These are phyloP conservation scores for Sarcophaga subvicina DNA, from an alignment of 2,888 invertebrate species.

Conservation along the genomic window DNA sequence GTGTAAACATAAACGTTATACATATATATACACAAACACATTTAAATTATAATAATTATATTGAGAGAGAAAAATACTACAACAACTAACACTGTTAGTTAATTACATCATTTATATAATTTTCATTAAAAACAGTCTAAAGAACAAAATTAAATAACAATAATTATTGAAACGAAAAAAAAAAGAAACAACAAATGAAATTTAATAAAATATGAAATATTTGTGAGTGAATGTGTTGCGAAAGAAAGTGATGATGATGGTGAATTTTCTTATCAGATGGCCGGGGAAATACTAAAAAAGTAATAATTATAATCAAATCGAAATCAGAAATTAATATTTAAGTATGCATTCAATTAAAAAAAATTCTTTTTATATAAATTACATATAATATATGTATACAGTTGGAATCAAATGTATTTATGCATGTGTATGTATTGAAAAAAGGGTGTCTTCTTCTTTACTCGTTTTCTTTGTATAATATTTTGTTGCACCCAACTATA, in stretches of 20 bases:
- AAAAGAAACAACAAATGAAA: conserved; percentile 21
- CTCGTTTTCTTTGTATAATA: conserved; percentile 59
- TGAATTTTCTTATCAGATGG: conserved; percentile 62
- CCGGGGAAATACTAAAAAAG: conserved; percentile 49
- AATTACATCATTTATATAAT: conserved; percentile 70
- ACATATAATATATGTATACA: conserved; percentile 4
- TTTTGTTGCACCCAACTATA: conserved; percentile 56
- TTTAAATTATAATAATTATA: conserved; percentile 10
- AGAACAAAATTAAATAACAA: conserved; percentile 44
- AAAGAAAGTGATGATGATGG: conserved; percentile 24
- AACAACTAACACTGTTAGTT: conserved; percentile 55
- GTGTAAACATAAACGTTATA: conserved; percentile 12
- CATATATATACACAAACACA: not conserved
- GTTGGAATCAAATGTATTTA: not conserved
- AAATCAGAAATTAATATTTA: not conserved
- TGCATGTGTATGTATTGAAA: conserved; percentile 4
- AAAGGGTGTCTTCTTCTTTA: conserved; percentile 68
- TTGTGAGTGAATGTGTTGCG: conserved; percentile 26
- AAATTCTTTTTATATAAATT: conserved; percentile 7
- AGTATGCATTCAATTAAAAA: conserved; percentile 14
- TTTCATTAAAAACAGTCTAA: conserved; percentile 60
- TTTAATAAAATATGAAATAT: conserved; percentile 32
- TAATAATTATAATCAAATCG: conserved; percentile 41
- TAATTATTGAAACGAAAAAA: conserved; percentile 20
- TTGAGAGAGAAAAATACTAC: conserved; percentile 40